Base-by-base conservation (phyloP, 2,113 vertebrate species). In the Ciconia boyciana region DNA sequence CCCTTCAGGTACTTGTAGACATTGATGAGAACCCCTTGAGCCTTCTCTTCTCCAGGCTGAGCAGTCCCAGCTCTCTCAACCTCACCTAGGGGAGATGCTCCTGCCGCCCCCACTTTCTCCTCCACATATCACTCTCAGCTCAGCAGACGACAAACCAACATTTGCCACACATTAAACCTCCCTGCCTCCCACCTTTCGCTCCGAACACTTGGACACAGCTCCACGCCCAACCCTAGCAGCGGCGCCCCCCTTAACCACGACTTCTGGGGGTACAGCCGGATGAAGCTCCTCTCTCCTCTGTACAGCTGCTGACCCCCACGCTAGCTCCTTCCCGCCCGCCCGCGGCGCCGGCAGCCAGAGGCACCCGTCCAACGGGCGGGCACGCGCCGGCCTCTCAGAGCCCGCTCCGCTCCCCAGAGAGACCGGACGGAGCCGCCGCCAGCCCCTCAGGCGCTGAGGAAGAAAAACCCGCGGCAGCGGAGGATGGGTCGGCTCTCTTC, bases 261-360 rank as follows among this genome's bases (percentile, higher is more conserved):
- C 69, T 11, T 5, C 8, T 2, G 6, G 4, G 2, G 11, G 0
- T 1, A 13, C 2, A 5, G 29, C 57, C 24, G 1, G 12, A 34
- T 24, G 5, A 10, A 28, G 13, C 68, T 22, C 10, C 71, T 22
- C 21, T 34, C 16, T 2, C 3, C 49, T 1, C 39, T 0, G 6
- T 0, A 8, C 19, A 25, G 34, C 54, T 1, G 19, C 71, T 7
- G 6, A 34, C 10, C 10, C 4, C 36, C 17, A 4, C 46, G 3
- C 24, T 2, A 18, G 7, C 36, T 25, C 31, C 36, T 9, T 17
- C 26, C 46, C 17, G 9, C 61, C 64, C 36, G 13, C 22, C 34
- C 39, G 20, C 51, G 6, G 39, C 41, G 17, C 10, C 11, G 7
- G 13, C 71, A 57, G 57, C 51, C 36, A 3, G 22, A 25, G 26